phyloP scores from a whole-genome alignment of 2,113 vertebrate species.

The Anser cygnoides region DNA sequence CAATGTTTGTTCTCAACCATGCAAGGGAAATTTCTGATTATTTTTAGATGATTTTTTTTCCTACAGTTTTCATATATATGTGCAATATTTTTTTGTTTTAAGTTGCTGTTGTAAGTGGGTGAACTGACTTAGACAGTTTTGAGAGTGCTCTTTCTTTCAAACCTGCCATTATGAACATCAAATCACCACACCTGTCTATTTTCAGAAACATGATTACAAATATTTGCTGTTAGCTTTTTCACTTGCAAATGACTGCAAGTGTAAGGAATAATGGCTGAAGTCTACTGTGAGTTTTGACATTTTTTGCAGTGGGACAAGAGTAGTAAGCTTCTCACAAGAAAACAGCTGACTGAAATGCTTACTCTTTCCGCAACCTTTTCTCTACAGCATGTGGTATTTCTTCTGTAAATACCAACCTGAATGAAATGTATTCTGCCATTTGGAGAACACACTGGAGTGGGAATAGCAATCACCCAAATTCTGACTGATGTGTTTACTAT shows the following conservation, averaged over 20 bases:
- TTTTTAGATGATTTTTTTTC: neutral
- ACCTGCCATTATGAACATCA: neutral
- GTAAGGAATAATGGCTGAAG: slow-evolving; percentile 2
- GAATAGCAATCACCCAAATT: slow-evolving; percentile 10
- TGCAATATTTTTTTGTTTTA: neutral
- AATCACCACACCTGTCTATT: neutral
- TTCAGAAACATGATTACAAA: slow-evolving; percentile 44
- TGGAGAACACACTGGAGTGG: neutral
- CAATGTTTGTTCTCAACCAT: neutral
- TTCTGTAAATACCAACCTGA: slow-evolving; percentile 35
- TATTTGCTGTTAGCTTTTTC: slow-evolving; percentile 38
- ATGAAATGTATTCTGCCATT: slow-evolving; percentile 38
- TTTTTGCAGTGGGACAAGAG: neutral
- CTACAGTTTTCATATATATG: neutral
- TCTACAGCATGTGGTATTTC: neutral
- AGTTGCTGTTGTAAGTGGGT: neutral
- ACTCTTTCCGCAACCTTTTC: neutral
- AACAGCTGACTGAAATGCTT: neutral
- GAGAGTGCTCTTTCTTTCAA: slow-evolving; percentile 37
- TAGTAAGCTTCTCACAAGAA: neutral
- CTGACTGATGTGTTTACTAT: slow-evolving; percentile 4
- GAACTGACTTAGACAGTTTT: neutral
- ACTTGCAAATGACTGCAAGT: neutral
- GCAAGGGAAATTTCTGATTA: neutral
- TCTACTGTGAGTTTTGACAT: neutral